phyloP scores from a whole-genome alignment of 2,113 vertebrate species.

The Triplophysa siluroides region DNA sequence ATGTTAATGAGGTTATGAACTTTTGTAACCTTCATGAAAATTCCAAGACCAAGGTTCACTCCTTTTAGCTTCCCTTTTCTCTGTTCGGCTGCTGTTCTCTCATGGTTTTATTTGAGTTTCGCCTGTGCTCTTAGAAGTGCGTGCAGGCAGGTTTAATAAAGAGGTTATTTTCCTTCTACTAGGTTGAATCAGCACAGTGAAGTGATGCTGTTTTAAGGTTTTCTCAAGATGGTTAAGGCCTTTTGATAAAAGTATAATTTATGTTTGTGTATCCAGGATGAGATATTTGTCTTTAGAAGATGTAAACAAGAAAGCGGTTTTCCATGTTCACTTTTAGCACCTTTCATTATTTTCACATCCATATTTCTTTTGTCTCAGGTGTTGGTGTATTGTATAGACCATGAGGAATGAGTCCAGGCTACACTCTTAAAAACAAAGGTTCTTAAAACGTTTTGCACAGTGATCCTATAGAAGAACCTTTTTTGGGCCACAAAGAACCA shows the following conservation, averaged over 20 bases:
- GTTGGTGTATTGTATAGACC: background rate
- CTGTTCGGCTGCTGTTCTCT: background rate
- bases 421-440: background rate
- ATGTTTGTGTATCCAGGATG: background rate
- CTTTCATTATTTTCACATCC: too few relatives aligned
- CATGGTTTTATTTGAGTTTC: background rate
- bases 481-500: too few relatives aligned
- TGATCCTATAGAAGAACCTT: too few relatives aligned
- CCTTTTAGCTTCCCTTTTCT: background rate
- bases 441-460: too few relatives aligned
- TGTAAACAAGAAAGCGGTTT: background rate
- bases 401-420: background rate
- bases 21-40: background rate
- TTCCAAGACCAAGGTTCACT: background rate
- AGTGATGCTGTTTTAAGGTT: background rate
- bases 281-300: background rate
- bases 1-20: background rate
- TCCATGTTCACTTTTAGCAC: too few relatives aligned
- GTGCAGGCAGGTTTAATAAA: background rate
- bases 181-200: background rate
- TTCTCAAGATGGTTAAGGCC: background rate
- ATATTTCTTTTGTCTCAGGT: too few relatives aligned
- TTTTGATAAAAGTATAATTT: background rate
- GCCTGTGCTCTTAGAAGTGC: background rate
- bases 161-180: background rate